These are phyloP conservation scores for Geodia barretti DNA, from an alignment of 37 sponge, comb jelly and placozoan species.

Conservation along the genomic window DNA sequence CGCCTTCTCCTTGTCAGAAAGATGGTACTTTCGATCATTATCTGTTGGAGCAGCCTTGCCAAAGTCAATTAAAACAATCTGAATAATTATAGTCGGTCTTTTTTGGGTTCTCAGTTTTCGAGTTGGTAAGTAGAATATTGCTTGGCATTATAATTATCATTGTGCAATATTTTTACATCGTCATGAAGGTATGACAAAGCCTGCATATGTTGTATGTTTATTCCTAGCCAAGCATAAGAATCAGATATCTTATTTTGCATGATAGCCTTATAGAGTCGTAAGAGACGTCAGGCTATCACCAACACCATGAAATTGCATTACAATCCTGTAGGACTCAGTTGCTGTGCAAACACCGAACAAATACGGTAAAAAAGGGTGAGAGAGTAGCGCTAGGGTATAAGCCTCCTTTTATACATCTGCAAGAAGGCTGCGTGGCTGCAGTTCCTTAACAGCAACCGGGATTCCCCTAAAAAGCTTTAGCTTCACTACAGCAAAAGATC, in stretches of 20 bases:
- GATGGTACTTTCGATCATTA: constrained; percentile 1
- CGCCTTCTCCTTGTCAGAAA: constrained; percentile 5
- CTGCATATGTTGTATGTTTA: constrained; percentile 18
- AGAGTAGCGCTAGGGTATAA: constrained; percentile 1
- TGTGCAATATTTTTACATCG: constrained; percentile 22
- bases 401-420: constrained; percentile 26
- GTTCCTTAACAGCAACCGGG: constrained; percentile 39
- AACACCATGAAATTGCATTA: constrained; percentile 35
- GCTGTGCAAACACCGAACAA: constrained; percentile 23
- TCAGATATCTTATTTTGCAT: not conserved
- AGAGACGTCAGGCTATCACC: not conserved
- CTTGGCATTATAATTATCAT: constrained; percentile 20
- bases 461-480: constrained; percentile 24
- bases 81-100: not conserved
- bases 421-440: constrained; percentile 12
- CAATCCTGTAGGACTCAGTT: constrained; percentile 3
- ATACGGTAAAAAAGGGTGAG: constrained; percentile 21
- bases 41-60: constrained; percentile 19
- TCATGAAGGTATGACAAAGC: constrained; percentile 22
- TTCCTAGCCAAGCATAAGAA: constrained; percentile 7
- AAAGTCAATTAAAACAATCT: constrained; percentile 40
- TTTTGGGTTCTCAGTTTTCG: not conserved
- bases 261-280: not conserved
- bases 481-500: constrained; percentile 19
- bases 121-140: not conserved